Evolutionary conservation across 92 coral and sea anemone species (phyloP).

Genomic region (Palythoa grandiflora): DNA sequence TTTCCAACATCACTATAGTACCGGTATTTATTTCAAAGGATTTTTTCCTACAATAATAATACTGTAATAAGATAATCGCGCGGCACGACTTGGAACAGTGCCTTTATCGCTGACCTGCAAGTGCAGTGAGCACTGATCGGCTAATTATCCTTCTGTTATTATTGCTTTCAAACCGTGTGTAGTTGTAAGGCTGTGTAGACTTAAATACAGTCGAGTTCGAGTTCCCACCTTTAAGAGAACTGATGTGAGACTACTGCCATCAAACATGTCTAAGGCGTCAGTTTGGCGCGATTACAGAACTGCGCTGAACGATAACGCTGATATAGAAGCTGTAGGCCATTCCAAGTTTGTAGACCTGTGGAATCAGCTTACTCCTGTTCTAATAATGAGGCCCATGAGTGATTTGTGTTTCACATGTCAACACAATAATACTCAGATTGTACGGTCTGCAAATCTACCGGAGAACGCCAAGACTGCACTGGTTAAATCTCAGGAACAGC

Average conservation of each 20-base stretch:
- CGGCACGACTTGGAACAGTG: no score
- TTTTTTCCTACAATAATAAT: no score
- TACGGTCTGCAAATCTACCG: constrained; percentile 12
- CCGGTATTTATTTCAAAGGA: no score
- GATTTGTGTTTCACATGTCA: constrained; percentile 40
- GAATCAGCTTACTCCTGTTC: background rate
- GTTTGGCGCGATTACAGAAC: background rate
- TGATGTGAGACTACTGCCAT: background rate
- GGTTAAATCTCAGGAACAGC: constrained; percentile 6
- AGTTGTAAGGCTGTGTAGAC: no score
- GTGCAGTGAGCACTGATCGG: no score
- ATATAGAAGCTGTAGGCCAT: background rate
- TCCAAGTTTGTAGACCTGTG: background rate
- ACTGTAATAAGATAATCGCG: no score
- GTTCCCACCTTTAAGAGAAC: constrained; percentile 3
- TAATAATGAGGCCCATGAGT: constrained; percentile 7
- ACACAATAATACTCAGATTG: background rate
- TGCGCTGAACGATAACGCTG: background rate
- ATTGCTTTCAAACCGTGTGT: no score
- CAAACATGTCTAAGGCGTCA: background rate
- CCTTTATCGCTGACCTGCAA: no score
- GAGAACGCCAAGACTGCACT: background rate
- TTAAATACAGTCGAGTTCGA: background rate
- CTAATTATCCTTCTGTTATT: no score
- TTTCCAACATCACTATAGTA: no score